Percentiles rank a stretch among this genome's conserved stretches.
Evolutionary conservation across 2,113 vertebrate species (phyloP).

Genomic region (Muntiacus muntjak): DNA sequence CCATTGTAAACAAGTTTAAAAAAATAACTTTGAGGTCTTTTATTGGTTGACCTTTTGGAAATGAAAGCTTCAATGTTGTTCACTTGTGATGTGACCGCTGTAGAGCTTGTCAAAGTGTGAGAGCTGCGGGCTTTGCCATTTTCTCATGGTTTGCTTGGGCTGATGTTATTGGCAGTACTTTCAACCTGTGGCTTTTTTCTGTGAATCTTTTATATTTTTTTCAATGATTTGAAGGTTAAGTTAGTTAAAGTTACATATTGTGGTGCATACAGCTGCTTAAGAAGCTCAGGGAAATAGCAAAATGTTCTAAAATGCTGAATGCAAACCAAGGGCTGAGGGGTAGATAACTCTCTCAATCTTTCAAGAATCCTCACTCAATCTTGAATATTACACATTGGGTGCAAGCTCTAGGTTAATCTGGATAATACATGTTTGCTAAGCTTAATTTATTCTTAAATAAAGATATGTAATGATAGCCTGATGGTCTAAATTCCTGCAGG

Average conservation of each 20-base stretch:
- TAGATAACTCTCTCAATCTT: not conserved
- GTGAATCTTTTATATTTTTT: not conserved
- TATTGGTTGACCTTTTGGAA: not conserved
- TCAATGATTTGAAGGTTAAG: not conserved
- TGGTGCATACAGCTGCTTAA: not conserved
- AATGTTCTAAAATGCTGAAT: not conserved
- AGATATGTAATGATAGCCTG: not conserved
- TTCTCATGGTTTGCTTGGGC: not conserved
- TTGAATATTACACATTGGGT: not conserved
- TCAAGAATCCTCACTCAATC: not conserved
- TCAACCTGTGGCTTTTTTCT: not conserved
- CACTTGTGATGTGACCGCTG: too few species aligned
- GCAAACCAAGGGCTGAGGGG: not conserved
- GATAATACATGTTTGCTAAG: not conserved
- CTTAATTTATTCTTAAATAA: not conserved
- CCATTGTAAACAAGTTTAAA: not conserved
- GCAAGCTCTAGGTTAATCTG: not conserved
- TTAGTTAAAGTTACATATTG: not conserved
- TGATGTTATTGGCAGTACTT: not conserved
- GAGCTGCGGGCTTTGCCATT: not conserved
- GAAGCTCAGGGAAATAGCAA: not conserved
- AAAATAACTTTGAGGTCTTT: not conserved
- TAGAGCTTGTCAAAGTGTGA: not conserved
- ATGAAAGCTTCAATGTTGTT: not conserved
- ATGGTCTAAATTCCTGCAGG: not conserved